Base-by-base conservation (phyloP, 23 tunicate genomes). In the Diplosoma virens region DNA sequence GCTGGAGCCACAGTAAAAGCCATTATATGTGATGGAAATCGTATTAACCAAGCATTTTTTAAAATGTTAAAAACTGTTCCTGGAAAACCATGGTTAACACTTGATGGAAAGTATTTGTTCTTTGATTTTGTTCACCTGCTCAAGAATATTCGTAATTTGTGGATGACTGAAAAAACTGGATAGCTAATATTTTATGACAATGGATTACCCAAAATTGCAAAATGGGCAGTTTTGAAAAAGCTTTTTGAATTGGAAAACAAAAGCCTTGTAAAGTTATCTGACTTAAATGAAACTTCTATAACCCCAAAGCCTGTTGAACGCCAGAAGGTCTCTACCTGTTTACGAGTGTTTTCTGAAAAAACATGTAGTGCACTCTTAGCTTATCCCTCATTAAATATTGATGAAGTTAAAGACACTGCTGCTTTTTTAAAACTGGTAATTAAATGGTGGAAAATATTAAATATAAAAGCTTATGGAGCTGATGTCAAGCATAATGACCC, bases 41-140 rank as follows among this genome's bases (percentile, higher is more conserved):
- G 74, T 6, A 29, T 35, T 7, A 67, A 67, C 18, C 52, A 67
- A 21, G 74, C 50, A 23, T 67, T 67, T 67, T 67, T 67, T 21
- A 6, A 67, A 67, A 35, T 34, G 52, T 36, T 7, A 24, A 27
- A 35, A 25, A 67, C 52, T 11, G 74, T 67, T 67, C 52, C 52
- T 7, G 28, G 52, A 67, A 67, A 67, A 29, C 52, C 74, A 35
- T 67, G 52, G 74, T 23, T 67, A 36, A 36, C 74, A 14, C 52
- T 35, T 17, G 50, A 35, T 67, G 74, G 74, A 7, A 67, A 18
- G 50, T 67, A 35, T 35, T 35, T 67, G 52, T 27, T 67, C 2
- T 67, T 35, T 37, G 74, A 67, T 22, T 67, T 67, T 36, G 74
- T 67, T 5, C 74, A 67, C 36, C 36, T 67, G 74, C 23, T 67